Conservation (phyloP, 2,113 vertebrate genomes). For the Tinamus guttatus region DNA sequence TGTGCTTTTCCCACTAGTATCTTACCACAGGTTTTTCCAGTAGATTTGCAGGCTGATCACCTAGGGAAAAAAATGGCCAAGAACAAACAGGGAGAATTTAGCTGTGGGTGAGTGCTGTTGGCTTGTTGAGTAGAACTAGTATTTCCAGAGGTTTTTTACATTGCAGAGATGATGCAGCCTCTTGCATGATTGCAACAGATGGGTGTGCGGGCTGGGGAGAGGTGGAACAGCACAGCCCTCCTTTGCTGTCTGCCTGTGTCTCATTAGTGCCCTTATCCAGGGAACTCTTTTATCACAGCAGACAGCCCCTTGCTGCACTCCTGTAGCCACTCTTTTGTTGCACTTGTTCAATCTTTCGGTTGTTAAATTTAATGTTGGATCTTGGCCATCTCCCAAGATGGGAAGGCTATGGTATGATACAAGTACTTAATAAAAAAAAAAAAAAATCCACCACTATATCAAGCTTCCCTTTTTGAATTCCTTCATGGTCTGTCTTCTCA, state of each 20-base stretch:
- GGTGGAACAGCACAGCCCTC: neutral
- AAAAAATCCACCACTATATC: neutral
- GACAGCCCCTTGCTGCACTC: neutral
- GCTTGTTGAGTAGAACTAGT: slow-evolving; percentile 44
- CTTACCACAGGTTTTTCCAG: slow-evolving; percentile 47
- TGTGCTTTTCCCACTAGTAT: neutral
- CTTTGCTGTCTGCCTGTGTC: neutral
- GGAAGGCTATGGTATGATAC: neutral
- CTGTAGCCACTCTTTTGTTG: neutral
- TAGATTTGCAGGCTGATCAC: neutral
- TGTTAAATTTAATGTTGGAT: neutral
- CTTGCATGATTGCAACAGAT: slow-evolving; percentile 31
- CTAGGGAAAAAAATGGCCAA: neutral
- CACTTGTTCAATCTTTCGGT: neutral
- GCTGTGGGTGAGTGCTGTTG: neutral
- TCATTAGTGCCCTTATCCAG: neutral
- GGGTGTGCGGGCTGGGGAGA: slow-evolving; percentile 3
- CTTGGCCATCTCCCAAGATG: neutral
- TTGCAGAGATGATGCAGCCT: neutral
- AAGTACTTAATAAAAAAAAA: neutral
- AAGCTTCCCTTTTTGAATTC: neutral
- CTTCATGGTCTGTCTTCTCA: neutral
- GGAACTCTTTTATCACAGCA: neutral
- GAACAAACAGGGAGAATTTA: slow-evolving; percentile 5
- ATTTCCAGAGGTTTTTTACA: slow-evolving; percentile 39